phyloP scores from a whole-genome alignment of 2,888 invertebrate genomes.

The Lobophora halterata region DNA sequence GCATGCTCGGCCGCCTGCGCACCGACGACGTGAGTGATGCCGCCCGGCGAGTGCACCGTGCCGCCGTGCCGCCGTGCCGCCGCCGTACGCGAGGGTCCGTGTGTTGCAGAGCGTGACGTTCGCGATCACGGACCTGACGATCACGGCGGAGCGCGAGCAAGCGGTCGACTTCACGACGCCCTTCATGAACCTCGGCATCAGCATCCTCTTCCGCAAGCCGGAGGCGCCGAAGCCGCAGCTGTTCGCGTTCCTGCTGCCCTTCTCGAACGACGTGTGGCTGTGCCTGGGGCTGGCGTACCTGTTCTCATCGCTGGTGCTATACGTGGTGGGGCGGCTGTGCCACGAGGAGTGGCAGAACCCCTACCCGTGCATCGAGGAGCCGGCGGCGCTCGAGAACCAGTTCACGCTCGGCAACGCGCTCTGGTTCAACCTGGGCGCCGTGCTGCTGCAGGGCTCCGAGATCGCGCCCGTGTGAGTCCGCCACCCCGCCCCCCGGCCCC shows the following conservation, averaged over 20 bases:
- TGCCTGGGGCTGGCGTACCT: constrained; percentile 91
- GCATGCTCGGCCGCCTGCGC: constrained; percentile 84
- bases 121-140: constrained; percentile 95
- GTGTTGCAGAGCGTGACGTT: constrained; percentile 87
- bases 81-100: background rate
- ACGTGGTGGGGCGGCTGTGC: constrained; percentile 89
- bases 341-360: constrained; percentile 96
- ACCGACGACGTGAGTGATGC: constrained; percentile 77
- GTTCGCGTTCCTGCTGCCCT: constrained; percentile 95
- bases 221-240: constrained; percentile 90
- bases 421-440: constrained; percentile 93
- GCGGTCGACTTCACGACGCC: constrained; percentile 97
- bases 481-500: background rate
- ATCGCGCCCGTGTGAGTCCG: constrained; percentile 91
- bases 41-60: background rate
- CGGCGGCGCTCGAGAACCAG: constrained; percentile 90
- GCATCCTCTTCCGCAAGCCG: constrained; percentile 93
- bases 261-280: constrained; percentile 91
- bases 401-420: constrained; percentile 91
- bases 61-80: background rate
- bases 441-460: constrained; percentile 93
- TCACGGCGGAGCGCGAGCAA: constrained; percentile 92
- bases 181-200: constrained; percentile 96
- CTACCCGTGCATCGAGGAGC: constrained; percentile 91
- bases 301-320: constrained; percentile 89